Conservation (phyloP, 2,888 invertebrate species). For the Xestoiulus laeticollis region DNA sequence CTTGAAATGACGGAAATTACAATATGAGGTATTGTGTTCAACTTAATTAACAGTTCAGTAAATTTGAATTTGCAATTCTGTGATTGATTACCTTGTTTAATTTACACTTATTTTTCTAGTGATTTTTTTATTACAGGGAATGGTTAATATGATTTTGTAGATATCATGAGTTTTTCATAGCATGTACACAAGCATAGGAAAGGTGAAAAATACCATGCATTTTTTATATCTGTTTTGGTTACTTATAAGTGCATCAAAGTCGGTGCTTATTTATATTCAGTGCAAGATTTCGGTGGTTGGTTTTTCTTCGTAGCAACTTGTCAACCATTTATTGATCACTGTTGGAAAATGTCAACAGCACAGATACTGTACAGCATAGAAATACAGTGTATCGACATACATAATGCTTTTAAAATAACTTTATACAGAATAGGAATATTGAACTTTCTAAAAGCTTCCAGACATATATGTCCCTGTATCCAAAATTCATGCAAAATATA, state of each 20-base stretch:
- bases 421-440: slow-evolving; percentile 1
- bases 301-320: background rate
- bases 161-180: background rate
- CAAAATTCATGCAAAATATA: background rate
- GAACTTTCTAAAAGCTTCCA: background rate
- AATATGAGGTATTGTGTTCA: too few species aligned
- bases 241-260: slow-evolving; percentile 21
- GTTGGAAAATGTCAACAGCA: background rate
- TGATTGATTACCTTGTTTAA: background rate
- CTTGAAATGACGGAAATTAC: too few species aligned
- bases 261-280: background rate
- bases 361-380: background rate
- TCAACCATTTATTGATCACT: slow-evolving; percentile 1
- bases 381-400: background rate
- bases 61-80: too few species aligned
- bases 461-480: background rate
- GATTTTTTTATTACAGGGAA: too few species aligned
- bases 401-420: slow-evolving; percentile 12
- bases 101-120: too few species aligned
- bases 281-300: background rate
- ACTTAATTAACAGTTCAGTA: too few species aligned
- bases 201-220: background rate
- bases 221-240: slow-evolving; percentile 14
- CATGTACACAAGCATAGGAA: background rate
- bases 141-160: background rate